These are phyloP conservation scores for Siderastrea radians DNA, from an alignment of 92 coral and sea anemone species.

Conservation along the genomic window DNA sequence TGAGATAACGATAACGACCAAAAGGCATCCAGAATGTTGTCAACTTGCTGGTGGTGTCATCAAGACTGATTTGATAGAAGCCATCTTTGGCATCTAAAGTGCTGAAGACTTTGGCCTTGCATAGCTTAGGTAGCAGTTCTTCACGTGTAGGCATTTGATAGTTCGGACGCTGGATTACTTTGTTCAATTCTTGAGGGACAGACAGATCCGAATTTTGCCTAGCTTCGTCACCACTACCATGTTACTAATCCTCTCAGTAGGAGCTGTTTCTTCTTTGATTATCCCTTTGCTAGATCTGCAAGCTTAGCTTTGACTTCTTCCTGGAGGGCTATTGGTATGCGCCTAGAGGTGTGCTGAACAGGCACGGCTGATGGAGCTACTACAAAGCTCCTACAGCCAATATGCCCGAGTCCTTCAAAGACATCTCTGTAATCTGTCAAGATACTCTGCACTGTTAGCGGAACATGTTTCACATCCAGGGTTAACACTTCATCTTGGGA, in stretches of 20 bases:
- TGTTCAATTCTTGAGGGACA: constrained; percentile 68
- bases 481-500: background rate
- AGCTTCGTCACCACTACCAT: constrained; percentile 62
- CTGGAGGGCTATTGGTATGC: constrained; percentile 41
- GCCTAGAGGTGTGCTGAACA: constrained; percentile 36
- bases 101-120: constrained; percentile 57
- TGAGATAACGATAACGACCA: constrained; percentile 44
- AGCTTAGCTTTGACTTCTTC: background rate
- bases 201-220: constrained; percentile 38
- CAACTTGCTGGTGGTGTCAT: constrained; percentile 55
- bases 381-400: constrained; percentile 3
- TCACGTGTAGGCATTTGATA: constrained; percentile 66
- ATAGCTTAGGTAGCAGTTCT: constrained; percentile 58
- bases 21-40: constrained; percentile 65
- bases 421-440: no score
- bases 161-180: constrained; percentile 54
- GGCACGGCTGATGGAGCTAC: constrained; percentile 28
- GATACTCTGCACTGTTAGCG: no score
- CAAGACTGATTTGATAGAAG: constrained; percentile 51
- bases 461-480: no score
- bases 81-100: constrained; percentile 5
- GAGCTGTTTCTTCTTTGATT: constrained; percentile 49
- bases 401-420: no score
- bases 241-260: constrained; percentile 66
- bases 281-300: constrained; percentile 60